A percentile compares a stretch with the other conserved stretches of the same genome.
Conservation (phyloP, 2,113 vertebrate species). For the Asarcornis scutulata region DNA sequence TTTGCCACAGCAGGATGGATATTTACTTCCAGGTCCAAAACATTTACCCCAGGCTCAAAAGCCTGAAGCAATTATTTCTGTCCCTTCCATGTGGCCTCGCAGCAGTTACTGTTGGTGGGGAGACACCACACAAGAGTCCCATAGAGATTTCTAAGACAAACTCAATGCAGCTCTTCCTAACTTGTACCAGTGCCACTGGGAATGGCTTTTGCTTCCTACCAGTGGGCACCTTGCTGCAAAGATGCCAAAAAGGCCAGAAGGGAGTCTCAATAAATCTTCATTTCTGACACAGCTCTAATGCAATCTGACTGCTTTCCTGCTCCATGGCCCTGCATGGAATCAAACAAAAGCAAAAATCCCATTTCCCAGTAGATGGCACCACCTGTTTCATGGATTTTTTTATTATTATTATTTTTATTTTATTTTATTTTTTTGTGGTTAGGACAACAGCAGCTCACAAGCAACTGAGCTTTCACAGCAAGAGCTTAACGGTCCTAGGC, state of each 20-base stretch:
- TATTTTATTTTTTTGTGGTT: neutral
- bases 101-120: neutral
- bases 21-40: neutral
- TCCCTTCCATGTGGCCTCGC: neutral
- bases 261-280: neutral
- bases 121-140: neutral
- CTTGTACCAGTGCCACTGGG: neutral
- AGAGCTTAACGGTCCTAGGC: neutral
- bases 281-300: neutral
- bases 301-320: neutral
- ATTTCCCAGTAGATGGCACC: slow-evolving; percentile 21
- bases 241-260: neutral
- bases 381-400: neutral
- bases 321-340: neutral
- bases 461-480: neutral
- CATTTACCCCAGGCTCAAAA: neutral
- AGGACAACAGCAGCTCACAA: neutral
- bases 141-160: neutral
- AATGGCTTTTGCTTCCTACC: neutral
- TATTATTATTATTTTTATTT: no score
- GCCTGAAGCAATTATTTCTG: neutral
- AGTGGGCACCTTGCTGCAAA: neutral
- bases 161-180: neutral
- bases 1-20: neutral
- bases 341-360: neutral